Evolutionary conservation across 2,797 vertebrate species (phyloP), one percentile per base, ranked within the genome.

Genomic region (Austrolebias charrua): DNA sequence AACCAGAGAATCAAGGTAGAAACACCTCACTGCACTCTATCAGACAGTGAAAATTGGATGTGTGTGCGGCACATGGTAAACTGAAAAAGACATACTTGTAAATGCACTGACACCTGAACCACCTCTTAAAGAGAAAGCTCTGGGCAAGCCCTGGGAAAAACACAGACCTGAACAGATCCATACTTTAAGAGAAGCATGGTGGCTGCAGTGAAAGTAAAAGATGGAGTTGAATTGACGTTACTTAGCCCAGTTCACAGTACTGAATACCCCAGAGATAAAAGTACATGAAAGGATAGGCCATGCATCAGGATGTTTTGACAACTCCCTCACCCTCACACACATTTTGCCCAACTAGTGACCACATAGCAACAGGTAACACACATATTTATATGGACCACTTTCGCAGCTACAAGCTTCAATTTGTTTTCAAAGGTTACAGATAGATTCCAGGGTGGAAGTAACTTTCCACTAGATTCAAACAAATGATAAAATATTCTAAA

Each of bases 191-290:
- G 5, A 64, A 47, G 29, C 49, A 46, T 20, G 28, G 58, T 10
- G 49, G 53, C 73, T 48, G 61, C n/a, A 38, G 45, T 68, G 55
- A 65, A 68, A 71, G 56, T 42, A 24, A 74, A 69, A 80, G 64
- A 52, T 63, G 59, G 58, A 28, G 45, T 72, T 59, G 15, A 49
- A 48, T 62, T 66, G 67, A 60, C 66, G 65, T 65, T 62, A 71
- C 60, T 59, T 43, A 58, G 45, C 35, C 31, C 19, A 33, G 33
- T 63, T 73, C 61, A 66, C 59, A 73, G 60, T 47, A 31, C 42
- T 6, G 2, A 69, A 65, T 76, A 31, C 66, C 62, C 59, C 29
- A 11, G 57, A 78, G 72, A 72, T 56, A 42, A 72, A n/a, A n/a
- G n/a, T 1, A 29, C 56, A 48, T 16, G 53, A 53, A 58, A 63